phyloP scores from a whole-genome alignment of 2,797 vertebrate species.

The Enteromius argenteus region DNA sequence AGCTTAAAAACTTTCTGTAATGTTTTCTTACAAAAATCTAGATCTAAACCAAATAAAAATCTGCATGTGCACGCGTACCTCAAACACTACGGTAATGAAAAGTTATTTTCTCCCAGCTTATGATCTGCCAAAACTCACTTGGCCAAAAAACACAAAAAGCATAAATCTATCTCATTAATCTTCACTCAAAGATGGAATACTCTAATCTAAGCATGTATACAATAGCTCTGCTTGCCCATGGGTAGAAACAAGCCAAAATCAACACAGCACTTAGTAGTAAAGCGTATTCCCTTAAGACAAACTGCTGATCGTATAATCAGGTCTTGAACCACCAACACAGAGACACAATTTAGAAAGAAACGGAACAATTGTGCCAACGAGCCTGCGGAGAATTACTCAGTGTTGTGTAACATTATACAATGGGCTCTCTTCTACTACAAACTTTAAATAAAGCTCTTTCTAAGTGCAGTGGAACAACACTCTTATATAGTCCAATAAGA shows the following conservation, averaged over 20 bases:
- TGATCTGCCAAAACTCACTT: slow-evolving; percentile 29
- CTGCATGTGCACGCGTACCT: background rate
- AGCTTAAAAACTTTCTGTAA: background rate
- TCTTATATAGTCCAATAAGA: slow-evolving; percentile 18
- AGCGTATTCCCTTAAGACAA: slow-evolving; percentile 52
- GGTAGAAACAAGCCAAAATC: slow-evolving; percentile 21
- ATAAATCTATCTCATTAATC: slow-evolving; percentile 8
- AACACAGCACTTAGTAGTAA: slow-evolving; percentile 33
- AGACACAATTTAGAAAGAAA: slow-evolving; percentile 40
- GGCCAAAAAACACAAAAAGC: background rate
- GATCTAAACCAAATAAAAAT: background rate
- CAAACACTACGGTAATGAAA: background rate
- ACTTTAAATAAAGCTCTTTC: slow-evolving; percentile 32
- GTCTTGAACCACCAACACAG: slow-evolving; percentile 43
- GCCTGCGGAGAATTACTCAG: slow-evolving; percentile 50
- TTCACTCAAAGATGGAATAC: background rate
- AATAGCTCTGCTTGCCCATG: slow-evolving; percentile 1
- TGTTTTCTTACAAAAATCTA: background rate
- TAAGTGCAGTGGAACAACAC: slow-evolving; percentile 35
- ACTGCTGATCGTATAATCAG: slow-evolving; percentile 52
- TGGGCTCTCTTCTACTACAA: slow-evolving; percentile 54
- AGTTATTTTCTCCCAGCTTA: slow-evolving; percentile 6
- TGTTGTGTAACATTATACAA: slow-evolving; percentile 61
- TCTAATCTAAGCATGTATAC: slow-evolving; percentile 10
- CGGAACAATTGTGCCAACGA: slow-evolving; percentile 25